Base-by-base conservation (phyloP, 1,140 invertebrate genomes). In the Zophobas atratus region DNA sequence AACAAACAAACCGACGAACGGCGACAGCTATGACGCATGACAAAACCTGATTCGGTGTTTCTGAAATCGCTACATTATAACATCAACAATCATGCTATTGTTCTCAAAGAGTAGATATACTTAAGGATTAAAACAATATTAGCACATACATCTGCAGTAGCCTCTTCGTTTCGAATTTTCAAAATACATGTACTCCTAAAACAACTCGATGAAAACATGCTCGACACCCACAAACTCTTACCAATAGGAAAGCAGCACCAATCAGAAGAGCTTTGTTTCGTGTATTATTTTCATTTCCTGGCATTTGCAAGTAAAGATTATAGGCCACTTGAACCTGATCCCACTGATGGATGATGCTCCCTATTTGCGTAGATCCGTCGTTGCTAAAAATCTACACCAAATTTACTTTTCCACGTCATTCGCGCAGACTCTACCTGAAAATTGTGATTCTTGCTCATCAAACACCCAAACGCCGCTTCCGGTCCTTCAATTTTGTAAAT, bases 401-500 rank as follows among this genome's bases (percentile, higher is more conserved):
- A 51, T 43, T 55, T 35, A 70, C 6, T 3, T 70, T 34, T 20
- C 3, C 6, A 51, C 20, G 49, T n/a, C n/a, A 51, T 51, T 33
- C 6, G 2, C 2, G 4, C 32, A 1, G 1, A 38, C 34, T 33
- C 67, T 80, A 89, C 88, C 82, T 87, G 88, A 77, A 89, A 89
- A 80, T 87, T 88, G 39, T 84, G 82, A 53, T 89, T 86, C 74
- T 86, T 89, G 43, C 85, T 85, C 77, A 81, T 73, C 35, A 78
- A 70, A 76, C 83, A 84, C 79, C 81, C 84, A 86, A 78, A 85
- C 83, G 70, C 53, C 0, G 86, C 84, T 1, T 79, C 39, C 2
- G 90, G 89, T 0, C 90, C 90, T 81, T 90, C 89, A 1, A 91
- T 85, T 8, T 87, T 83, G 80, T 87, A 91, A 1, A 90, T 73